A percentile compares a stretch with the other conserved stretches of the same genome.
phyloP scores from a whole-genome alignment of 1,140 invertebrate species.

The Bathynomus jamesi region DNA sequence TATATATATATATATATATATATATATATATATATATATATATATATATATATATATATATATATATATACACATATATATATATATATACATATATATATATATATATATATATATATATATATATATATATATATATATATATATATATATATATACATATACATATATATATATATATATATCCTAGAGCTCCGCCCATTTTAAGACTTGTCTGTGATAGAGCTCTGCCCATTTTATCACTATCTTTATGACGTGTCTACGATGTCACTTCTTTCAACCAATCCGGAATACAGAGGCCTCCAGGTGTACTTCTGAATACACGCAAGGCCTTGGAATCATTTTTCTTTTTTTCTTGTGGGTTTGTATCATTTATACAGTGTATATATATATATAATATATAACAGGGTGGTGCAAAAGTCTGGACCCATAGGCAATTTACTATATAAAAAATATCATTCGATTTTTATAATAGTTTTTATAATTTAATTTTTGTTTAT shows the following conservation, averaged over 20 bases:
- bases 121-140: conserved; percentile 13
- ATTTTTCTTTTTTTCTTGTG: neutral
- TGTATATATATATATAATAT: no score
- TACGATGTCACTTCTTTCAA: neutral
- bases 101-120: conserved; percentile 14
- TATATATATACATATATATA: conserved; percentile 12
- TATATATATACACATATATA: conserved; percentile 4
- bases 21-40: neutral
- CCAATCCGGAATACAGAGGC: neutral
- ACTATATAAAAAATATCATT: no score
- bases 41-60: neutral
- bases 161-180: conserved; percentile 13
- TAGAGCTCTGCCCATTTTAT: neutral
- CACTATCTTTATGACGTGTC: neutral
- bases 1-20: neutral
- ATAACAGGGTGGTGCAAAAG: no score
- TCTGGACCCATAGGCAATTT: no score
- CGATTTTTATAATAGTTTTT: no score
- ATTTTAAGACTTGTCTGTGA: neutral
- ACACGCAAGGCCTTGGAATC: neutral
- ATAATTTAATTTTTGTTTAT: no score
- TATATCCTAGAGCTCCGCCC: neutral
- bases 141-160: conserved; percentile 11
- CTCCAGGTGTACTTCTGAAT: neutral
- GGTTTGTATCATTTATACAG: no score